Base-by-base conservation (phyloP, 2,113 vertebrate species). In the Lates calcarifer region DNA sequence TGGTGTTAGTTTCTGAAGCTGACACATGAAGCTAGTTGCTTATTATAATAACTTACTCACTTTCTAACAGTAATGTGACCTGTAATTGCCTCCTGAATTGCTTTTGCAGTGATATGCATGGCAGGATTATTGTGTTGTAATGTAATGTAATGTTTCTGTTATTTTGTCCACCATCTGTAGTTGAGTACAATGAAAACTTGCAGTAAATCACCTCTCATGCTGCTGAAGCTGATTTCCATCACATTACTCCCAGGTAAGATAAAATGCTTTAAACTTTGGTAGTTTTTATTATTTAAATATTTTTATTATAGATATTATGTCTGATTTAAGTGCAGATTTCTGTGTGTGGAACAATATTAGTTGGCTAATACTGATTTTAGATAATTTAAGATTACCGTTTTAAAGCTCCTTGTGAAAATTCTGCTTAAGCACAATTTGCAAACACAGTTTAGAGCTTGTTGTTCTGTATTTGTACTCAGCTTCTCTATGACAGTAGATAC, bases 211-310 rank as follows among this genome's bases (percentile, higher is more conserved):
- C 28, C 18, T 51, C 6, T 70, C 3, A 17, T 43, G 2, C 49
- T 86, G n/a, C 47, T 87, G 58, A 35, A 47, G 43, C 2, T 90
- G 55, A 73, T 88, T 13, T 68, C 17, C 58, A 12, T 86, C 51
- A 41, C 72, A 24, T 43, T 79, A n/a, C 47, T 88, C 2, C 13
- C 72, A 84, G 75, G 91, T 92, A 65, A 88, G 84, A 82, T 3
- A 0, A 11, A n/a, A 20, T 2, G 0, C 70, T 73, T 56, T 35
- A 24, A 57, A 56, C 14, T 33, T 31, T 18, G 53, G 20, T 13
- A 1, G 17, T 10, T 28, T 43, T 37, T 22, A 4, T 45, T 17
- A 17, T 15, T 45, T 45, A n/a, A n/a, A n/a, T n/a, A n/a, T n/a
- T n/a, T n/a, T n/a, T n/a, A n/a, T n/a, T n/a, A n/a, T n/a, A n/a